Evolutionary conservation across 2,888 invertebrate species (phyloP).

Genomic region (Ptilodon capucinus): DNA sequence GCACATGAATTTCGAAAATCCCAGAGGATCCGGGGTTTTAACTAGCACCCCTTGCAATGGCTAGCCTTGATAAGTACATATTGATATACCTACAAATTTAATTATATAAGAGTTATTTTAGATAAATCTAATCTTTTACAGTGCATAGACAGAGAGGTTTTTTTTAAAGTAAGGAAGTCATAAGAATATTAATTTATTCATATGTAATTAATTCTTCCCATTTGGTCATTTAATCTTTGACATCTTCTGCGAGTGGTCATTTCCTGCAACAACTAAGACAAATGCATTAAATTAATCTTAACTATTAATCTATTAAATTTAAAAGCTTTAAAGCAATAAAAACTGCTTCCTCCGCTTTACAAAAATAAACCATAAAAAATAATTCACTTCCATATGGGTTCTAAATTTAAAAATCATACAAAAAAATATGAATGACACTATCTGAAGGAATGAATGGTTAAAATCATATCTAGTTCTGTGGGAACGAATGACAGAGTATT

Average conservation of each 20-base stretch:
- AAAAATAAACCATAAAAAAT: slow-evolving; percentile 12
- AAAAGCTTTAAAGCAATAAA: slow-evolving; percentile 12
- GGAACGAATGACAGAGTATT: slow-evolving; percentile 69
- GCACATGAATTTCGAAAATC: too few species aligned
- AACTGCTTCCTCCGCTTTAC: slow-evolving; percentile 20
- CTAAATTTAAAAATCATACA: slow-evolving; percentile 19
- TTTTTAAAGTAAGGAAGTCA: too few species aligned
- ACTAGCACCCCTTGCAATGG: too few species aligned
- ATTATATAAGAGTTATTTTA: too few species aligned
- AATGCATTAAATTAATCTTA: not conserved
- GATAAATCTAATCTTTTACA: too few species aligned
- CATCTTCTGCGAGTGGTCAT: not conserved
- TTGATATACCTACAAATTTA: too few species aligned
- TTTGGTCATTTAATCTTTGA: too few species aligned
- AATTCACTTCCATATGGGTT: slow-evolving; percentile 18
- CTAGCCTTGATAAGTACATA: too few species aligned
- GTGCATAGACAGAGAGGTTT: too few species aligned
- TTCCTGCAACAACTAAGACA: not conserved
- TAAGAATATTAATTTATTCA: too few species aligned
- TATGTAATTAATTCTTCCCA: too few species aligned
- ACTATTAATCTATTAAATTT: slow-evolving; percentile 17
- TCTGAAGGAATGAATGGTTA: slow-evolving; percentile 29
- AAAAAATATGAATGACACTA: slow-evolving; percentile 29
- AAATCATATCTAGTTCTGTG: slow-evolving; percentile 59
- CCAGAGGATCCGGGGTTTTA: too few species aligned